These are phyloP conservation scores for Cryptoblepharus egeriae DNA, from an alignment of 2,797 vertebrate genomes.

Conservation along the genomic window DNA sequence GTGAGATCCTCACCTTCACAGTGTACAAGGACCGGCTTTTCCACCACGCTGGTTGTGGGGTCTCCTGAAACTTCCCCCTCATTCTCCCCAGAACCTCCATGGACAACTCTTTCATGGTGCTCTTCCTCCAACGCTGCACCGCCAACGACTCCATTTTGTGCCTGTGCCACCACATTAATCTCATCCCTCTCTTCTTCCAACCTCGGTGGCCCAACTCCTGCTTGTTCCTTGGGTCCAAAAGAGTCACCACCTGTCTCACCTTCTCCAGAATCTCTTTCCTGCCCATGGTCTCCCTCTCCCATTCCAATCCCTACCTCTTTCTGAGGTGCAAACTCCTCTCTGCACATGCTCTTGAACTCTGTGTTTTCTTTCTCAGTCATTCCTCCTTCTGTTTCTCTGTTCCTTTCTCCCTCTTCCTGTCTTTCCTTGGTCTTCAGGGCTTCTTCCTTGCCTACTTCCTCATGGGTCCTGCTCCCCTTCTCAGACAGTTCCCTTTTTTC, in stretches of 20 bases:
- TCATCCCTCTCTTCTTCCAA: not conserved
- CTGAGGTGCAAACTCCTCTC: fast-evolving
- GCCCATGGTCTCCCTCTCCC: not conserved
- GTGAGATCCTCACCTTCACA: not conserved
- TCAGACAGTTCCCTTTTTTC: not conserved
- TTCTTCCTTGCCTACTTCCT: not conserved
- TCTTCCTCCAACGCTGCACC: not conserved
- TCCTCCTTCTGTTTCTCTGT: not conserved
- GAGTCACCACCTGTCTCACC: not conserved
- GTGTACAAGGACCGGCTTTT: too few species aligned
- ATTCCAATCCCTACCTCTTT: not conserved
- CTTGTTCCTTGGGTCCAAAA: not conserved
- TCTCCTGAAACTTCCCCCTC: too few species aligned
- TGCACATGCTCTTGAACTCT: not conserved
- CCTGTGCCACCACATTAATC: not conserved
- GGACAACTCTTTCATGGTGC: too few species aligned
- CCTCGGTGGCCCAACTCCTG: not conserved
- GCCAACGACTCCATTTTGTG: not conserved
- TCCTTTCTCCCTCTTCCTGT: not conserved
- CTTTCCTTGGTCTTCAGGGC: not conserved
- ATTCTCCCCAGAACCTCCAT: not conserved
- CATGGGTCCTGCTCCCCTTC: not conserved
- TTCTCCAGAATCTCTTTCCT: not conserved
- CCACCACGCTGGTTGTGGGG: not conserved
- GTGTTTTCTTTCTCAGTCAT: not conserved